Evolutionary conservation across 2,113 vertebrate genomes (phyloP).

Genomic region (Vombatus ursinus): DNA sequence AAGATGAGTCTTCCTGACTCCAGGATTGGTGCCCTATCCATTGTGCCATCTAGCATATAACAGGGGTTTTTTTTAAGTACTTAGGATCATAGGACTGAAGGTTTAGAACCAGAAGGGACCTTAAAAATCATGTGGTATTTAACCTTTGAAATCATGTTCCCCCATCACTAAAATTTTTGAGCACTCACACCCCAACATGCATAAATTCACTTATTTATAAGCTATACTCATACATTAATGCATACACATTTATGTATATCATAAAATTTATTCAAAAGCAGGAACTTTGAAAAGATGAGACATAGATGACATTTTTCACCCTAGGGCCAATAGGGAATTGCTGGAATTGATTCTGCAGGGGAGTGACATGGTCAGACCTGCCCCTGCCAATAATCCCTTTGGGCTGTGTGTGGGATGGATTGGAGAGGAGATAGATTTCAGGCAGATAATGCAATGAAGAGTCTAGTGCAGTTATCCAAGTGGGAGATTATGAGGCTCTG

Average conservation of each 20-base stretch:
- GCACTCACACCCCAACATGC: not conserved
- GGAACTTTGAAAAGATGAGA: not conserved
- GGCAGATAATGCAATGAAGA: not conserved
- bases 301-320: not conserved
- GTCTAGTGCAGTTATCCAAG: not conserved
- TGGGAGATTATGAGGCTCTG: not conserved
- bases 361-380: not conserved
- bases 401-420: not conserved
- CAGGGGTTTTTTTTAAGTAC: not conserved
- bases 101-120: not conserved
- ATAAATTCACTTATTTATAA: not conserved
- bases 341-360: not conserved
- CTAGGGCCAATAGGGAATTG: not conserved
- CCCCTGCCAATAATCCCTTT: not conserved
- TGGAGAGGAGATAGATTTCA: not conserved
- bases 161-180: not conserved
- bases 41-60: not conserved
- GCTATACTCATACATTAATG: not conserved
- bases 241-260: not conserved
- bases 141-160: not conserved
- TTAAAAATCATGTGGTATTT: not conserved
- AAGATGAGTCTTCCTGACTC: no score
- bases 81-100: not conserved
- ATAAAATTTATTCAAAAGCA: not conserved
- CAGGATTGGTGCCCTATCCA: no score